Conservation (phyloP, 2,888 invertebrate species). For the Lochmaea crataegi region DNA sequence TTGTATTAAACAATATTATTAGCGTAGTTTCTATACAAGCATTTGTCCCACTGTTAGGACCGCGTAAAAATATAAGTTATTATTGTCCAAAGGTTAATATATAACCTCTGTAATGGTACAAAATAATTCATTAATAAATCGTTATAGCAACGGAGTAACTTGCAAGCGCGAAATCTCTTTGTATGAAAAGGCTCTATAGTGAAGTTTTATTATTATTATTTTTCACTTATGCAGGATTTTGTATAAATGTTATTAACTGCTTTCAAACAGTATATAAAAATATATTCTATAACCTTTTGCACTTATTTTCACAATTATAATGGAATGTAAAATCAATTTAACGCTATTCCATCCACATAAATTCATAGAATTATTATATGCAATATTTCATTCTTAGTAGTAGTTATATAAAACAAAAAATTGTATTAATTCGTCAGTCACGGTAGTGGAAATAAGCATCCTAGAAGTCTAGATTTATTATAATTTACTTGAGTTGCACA, state of each 20-base stretch:
- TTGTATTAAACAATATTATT: too few relatives aligned
- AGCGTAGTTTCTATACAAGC: too few relatives aligned
- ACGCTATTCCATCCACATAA: too few relatives aligned
- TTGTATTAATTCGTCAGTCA: too few relatives aligned
- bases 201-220: constrained; percentile 6
- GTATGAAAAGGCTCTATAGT: constrained; percentile 13
- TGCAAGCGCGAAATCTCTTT: constrained; percentile 5
- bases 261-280: neutral
- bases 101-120: neutral
- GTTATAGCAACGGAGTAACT: neutral
- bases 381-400: neutral
- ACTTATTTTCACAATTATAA: neutral
- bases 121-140: neutral
- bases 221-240: constrained; percentile 4
- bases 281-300: neutral
- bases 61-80: too few relatives aligned
- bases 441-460: too few relatives aligned
- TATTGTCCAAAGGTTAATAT: too few relatives aligned
- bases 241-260: neutral
- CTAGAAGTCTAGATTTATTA: too few relatives aligned
- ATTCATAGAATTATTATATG: too few relatives aligned
- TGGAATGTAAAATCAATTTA: neutral
- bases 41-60: too few relatives aligned
- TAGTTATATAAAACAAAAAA: too few relatives aligned
- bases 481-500: too few relatives aligned